Base-by-base conservation (phyloP, 23 tunicate species). In the Styela plicata region DNA sequence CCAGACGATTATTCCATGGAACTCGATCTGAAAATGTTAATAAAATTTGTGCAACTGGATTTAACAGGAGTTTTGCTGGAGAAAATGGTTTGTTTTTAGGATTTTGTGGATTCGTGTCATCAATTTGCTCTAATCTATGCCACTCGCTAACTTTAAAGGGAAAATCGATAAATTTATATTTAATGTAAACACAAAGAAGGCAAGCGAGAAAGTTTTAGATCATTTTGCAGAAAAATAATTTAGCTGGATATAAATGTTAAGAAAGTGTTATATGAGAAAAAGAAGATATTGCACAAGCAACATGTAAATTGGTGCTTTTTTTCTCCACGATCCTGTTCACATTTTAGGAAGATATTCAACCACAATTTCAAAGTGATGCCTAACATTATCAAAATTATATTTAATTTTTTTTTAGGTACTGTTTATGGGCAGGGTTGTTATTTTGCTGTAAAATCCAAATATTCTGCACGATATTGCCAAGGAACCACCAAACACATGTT, bases 31-130 rank as follows among this genome's bases (percentile, higher is more conserved):
- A 33, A 2, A 53, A 31, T 31, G 78, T 53, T 33, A 52, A 74
- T 5, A 74, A 74, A 32, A 74, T 74, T 31, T 13, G 24, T 32
- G 35, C 32, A 1, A 53, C 24, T 31, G 78, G 78, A 52, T 74
- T 74, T 74, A 52, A 74, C 24, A 52, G 78, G 44, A 74, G 52
- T 33, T 74, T 74, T 7, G 52, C 78, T 28, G 78, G 78, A 74
- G 33, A 74, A 74, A 74, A 74, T 31, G 78, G 78, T 74, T 44
- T 44, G 57, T 44, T 44, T 44, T 44, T 7, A 44, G 7, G 7
- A 13, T 44, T 44, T 5, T 44, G 10, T 44, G 7, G 13, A 7
- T 44, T 44, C 10, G 13, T 44, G 13, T 44, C 10, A 13, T 5
- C 13, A 44, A 5, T 44, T 44, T 44, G 57, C 13, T 44, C 13